Conservation (phyloP, 2,888 invertebrate genomes). For the Coelopa pilipes region DNA sequence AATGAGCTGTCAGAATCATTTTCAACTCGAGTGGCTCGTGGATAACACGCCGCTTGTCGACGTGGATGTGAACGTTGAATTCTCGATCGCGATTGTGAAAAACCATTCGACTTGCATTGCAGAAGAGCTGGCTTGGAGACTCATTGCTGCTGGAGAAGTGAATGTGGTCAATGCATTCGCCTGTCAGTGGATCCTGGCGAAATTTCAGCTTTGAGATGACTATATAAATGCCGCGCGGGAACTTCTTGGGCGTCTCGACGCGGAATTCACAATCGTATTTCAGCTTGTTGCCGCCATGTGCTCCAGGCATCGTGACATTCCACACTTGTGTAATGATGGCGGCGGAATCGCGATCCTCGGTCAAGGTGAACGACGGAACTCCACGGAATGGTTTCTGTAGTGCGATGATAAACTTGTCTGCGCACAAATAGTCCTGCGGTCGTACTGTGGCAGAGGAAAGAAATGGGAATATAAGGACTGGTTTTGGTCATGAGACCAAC, state of each 20-base stretch:
- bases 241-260: constrained; percentile 55
- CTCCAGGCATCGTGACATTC: constrained; percentile 58
- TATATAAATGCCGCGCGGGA: constrained; percentile 59
- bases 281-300: constrained; percentile 54
- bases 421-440: constrained; percentile 60
- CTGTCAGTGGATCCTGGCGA: constrained; percentile 54
- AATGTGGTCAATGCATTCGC: constrained; percentile 60
- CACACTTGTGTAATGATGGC: constrained; percentile 61
- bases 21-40: constrained; percentile 59
- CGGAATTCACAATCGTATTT: constrained; percentile 61
- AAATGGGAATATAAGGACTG: not conserved
- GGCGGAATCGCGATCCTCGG: constrained; percentile 59
- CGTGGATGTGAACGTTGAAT: constrained; percentile 56
- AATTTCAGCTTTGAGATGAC: constrained; percentile 63
- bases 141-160: constrained; percentile 60
- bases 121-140: constrained; percentile 59
- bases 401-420: constrained; percentile 56
- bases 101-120: constrained; percentile 56
- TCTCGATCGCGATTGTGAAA: constrained; percentile 61
- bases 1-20: constrained; percentile 62
- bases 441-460: constrained; percentile 50
- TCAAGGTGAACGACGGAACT: constrained; percentile 56
- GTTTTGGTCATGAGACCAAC: not conserved
- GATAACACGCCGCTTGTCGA: constrained; percentile 55
- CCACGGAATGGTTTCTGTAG: constrained; percentile 59